A percentile compares a stretch with the other conserved stretches of the same genome.
phyloP scores from a whole-genome alignment of 2,888 invertebrate genomes.

The Acleris emargana region DNA sequence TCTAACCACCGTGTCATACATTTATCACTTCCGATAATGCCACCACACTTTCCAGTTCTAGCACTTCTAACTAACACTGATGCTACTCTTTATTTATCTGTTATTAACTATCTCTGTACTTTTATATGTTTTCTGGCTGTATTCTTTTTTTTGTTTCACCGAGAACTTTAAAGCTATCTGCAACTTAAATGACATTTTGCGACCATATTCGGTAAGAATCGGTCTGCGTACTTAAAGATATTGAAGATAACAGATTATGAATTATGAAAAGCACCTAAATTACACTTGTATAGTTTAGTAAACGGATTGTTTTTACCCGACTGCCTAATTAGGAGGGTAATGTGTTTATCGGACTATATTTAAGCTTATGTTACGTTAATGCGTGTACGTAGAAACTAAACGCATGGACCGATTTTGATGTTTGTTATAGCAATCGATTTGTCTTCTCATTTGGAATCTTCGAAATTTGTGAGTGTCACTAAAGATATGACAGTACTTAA shows the following conservation, averaged over 20 bases:
- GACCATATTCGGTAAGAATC: conserved; percentile 20
- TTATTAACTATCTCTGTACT: conserved; percentile 16
- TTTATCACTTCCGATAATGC: conserved; percentile 46
- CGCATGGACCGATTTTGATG: too few relatives aligned
- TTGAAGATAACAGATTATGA: conserved; percentile 13
- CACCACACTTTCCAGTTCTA: conserved; percentile 41
- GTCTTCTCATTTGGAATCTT: too few relatives aligned
- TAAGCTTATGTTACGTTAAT: too few relatives aligned
- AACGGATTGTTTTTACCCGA: neutral
- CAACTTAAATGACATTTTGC: conserved; percentile 16
- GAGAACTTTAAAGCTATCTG: conserved; percentile 23
- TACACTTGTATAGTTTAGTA: neutral
- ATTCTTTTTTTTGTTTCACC: conserved; percentile 11
- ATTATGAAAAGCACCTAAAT: neutral
- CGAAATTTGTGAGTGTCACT: too few relatives aligned
- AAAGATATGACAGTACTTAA: too few relatives aligned
- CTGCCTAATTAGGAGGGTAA: too few relatives aligned
- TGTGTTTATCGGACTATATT: too few relatives aligned
- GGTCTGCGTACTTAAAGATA: neutral
- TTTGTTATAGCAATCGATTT: too few relatives aligned
- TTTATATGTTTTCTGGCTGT: conserved; percentile 6
- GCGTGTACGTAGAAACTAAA: too few relatives aligned
- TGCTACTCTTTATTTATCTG: conserved; percentile 27
- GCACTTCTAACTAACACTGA: conserved; percentile 18
- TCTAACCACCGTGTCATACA: conserved; percentile 44